phyloP scores from a whole-genome alignment of 2,797 vertebrate species.

The Sibirionetta formosa region DNA sequence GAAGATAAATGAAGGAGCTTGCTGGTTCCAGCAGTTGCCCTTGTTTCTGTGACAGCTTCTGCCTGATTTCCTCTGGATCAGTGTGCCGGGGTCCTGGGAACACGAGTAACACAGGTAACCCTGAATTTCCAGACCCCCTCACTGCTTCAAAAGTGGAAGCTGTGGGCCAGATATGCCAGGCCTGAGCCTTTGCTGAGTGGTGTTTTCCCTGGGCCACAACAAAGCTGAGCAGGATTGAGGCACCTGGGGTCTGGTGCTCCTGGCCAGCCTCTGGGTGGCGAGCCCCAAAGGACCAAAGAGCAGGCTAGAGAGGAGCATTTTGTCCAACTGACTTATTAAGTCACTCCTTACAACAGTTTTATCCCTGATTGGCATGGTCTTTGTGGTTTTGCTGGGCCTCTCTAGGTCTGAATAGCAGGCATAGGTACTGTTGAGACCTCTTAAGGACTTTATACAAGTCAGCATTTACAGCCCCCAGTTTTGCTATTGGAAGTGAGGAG shows the following conservation, averaged over 20 bases:
- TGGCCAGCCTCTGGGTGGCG: neutral
- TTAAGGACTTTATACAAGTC: neutral
- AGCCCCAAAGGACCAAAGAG: fast-evolving
- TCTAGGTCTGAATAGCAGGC: neutral
- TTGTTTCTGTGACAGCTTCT: neutral
- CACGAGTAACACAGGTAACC: fast-evolving
- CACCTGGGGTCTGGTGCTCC: neutral
- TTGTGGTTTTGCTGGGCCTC: neutral
- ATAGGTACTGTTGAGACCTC: neutral
- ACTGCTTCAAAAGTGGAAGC: fast-evolving
- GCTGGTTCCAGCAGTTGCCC: fast-evolving
- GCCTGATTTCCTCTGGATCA: neutral
- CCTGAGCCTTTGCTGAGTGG: neutral
- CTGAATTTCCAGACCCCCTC: neutral
- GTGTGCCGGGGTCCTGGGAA: neutral
- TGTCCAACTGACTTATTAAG: neutral
- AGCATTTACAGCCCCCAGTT: neutral
- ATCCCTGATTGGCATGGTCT: neutral
- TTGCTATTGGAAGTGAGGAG: neutral
- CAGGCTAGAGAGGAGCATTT: neutral
- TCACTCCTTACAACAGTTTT: neutral
- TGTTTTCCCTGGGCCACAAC: neutral
- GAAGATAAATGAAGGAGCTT: neutral
- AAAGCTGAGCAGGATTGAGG: neutral
- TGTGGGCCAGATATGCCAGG: fast-evolving